phyloP scores from a whole-genome alignment of 2,888 invertebrate genomes.

The Caenorhabditis becei region DNA sequence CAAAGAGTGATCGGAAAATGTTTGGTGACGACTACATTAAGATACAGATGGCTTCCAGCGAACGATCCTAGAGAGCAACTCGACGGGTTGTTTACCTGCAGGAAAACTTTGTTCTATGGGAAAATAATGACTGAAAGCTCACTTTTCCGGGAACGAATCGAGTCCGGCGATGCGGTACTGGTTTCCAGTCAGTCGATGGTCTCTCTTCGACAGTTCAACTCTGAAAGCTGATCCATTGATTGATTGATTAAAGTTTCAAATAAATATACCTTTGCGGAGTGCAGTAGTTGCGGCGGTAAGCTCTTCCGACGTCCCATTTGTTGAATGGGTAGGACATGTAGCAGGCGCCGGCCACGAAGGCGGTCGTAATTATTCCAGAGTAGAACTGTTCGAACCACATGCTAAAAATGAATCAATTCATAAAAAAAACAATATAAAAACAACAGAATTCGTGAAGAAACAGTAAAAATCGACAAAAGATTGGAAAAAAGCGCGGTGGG shows the following conservation, averaged over 20 bases:
- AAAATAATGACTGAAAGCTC: constrained; percentile 3
- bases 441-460: constrained; percentile 1
- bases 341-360: constrained; percentile 75
- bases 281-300: constrained; percentile 71
- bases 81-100: not conserved
- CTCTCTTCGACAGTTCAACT: constrained; percentile 73
- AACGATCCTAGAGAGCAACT: not conserved
- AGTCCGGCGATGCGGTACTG: constrained; percentile 75
- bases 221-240: constrained; percentile 58
- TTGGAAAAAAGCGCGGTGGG: constrained; percentile 2
- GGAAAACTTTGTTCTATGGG: not conserved
- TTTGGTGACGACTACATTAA: constrained; percentile 4
- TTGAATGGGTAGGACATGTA: constrained; percentile 78
- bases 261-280: constrained; percentile 65
- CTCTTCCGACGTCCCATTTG: constrained; percentile 75
- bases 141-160: constrained; percentile 72
- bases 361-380: constrained; percentile 75
- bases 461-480: not conserved
- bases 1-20: constrained; percentile 19
- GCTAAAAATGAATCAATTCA: constrained; percentile 21
- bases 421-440: constrained; percentile 2
- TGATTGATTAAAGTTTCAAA: not conserved
- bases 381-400: constrained; percentile 81
- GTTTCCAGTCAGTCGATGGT: constrained; percentile 78
- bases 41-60: constrained; percentile 1